A percentile compares a stretch with the other conserved stretches of the same genome.
Evolutionary conservation across 2,797 vertebrate genomes (phyloP).

Genomic region (Aselliscus stoliczkanus): DNA sequence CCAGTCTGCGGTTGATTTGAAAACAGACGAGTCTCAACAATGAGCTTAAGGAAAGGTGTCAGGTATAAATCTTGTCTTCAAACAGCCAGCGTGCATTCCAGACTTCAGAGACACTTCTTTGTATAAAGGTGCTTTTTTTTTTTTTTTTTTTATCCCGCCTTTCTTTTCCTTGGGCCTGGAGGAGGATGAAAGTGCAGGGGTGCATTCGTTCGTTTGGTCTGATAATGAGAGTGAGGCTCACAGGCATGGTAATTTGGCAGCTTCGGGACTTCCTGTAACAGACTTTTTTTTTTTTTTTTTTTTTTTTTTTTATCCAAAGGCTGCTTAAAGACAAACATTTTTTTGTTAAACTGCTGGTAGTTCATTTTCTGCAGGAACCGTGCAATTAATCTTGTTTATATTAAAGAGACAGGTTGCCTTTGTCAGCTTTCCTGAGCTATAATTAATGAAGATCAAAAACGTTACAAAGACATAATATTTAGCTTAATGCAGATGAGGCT

Average conservation of each 20-base stretch:
- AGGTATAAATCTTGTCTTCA: slow-evolving; percentile 90
- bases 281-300: slow-evolving; percentile 57
- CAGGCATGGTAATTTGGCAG: slow-evolving; percentile 89
- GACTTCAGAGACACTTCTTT: slow-evolving; percentile 85
- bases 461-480: slow-evolving; percentile 81
- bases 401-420: slow-evolving; percentile 83
- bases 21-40: slow-evolving; percentile 93
- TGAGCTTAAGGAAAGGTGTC: slow-evolving; percentile 85
- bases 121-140: slow-evolving; percentile 74
- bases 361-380: slow-evolving; percentile 85
- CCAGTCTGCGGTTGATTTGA: slow-evolving; percentile 91
- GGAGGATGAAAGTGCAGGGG: slow-evolving; percentile 86
- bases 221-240: slow-evolving; percentile 90
- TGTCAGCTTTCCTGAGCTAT: slow-evolving; percentile 81
- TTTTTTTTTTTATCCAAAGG: slow-evolving; percentile 76
- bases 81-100: slow-evolving; percentile 87
- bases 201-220: slow-evolving; percentile 87
- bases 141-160: slow-evolving; percentile 63
- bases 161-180: slow-evolving; percentile 84
- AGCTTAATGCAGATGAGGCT: slow-evolving; percentile 76
- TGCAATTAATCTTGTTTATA: slow-evolving; percentile 88
- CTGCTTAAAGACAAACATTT: slow-evolving; percentile 83
- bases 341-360: slow-evolving; percentile 84
- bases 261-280: slow-evolving; percentile 89
- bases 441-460: slow-evolving; percentile 91